Percentiles rank a stretch among this genome's conserved stretches.
phyloP scores from a whole-genome alignment of 2,888 invertebrate genomes.

The Ennomos fuscantarius region DNA sequence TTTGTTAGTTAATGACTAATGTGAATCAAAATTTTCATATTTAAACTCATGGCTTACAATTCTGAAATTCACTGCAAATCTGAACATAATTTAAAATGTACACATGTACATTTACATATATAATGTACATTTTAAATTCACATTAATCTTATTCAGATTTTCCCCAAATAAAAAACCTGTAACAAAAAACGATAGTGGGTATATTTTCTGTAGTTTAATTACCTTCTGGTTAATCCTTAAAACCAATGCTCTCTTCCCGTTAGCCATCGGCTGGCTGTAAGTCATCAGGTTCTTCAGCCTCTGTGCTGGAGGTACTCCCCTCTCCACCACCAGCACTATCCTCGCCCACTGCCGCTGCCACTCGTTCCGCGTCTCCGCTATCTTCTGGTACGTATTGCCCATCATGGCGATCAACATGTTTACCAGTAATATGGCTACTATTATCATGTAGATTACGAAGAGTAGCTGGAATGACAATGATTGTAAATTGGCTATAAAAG shows the following conservation, averaged over 20 bases:
- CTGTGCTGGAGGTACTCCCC: conserved; percentile 97
- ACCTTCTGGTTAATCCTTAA: conserved; percentile 95
- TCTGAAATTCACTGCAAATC: too few species aligned
- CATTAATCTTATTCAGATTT: too few species aligned
- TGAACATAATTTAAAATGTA: too few species aligned
- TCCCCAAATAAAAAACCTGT: too few species aligned
- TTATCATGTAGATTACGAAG: conserved; percentile 98
- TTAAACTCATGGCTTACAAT: too few species aligned
- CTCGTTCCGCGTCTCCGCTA: conserved; percentile 98
- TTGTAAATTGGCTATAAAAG: too few species aligned
- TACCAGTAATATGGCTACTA: conserved; percentile 96
- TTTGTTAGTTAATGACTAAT: too few species aligned
- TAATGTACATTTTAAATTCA: too few species aligned
- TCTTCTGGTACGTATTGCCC: conserved; percentile 99
- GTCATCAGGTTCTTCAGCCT: conserved; percentile 93
- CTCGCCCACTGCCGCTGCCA: conserved; percentile 99
- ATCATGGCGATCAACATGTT: conserved; percentile 99
- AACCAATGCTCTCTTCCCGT: conserved; percentile 93
- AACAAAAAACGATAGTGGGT: too few species aligned
- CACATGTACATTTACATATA: too few species aligned
- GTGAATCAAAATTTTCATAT: too few species aligned
- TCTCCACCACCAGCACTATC: conserved; percentile 97
- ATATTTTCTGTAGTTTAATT: conserved; percentile 39
- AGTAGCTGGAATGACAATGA: conserved; percentile 86
- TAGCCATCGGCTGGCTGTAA: conserved; percentile 98